Evolutionary conservation across 2,113 vertebrate species (phyloP).

Genomic region (Pampusana beccarii): DNA sequence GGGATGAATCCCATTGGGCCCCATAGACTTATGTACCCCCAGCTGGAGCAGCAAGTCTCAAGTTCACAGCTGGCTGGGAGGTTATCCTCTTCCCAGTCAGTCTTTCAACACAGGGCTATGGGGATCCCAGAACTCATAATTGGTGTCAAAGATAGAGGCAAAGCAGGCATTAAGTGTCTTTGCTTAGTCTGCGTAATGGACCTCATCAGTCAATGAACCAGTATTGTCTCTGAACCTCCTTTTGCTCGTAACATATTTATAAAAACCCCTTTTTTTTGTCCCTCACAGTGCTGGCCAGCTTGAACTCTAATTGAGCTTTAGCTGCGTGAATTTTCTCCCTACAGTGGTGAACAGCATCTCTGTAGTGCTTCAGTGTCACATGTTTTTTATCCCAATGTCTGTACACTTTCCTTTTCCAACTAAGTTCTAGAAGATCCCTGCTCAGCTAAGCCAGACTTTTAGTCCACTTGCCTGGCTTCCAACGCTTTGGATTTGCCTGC

Average conservation of each 20-base stretch:
- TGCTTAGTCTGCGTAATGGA: accelerated
- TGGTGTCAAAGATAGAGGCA: accelerated
- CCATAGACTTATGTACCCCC: background rate
- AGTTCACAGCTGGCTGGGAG: background rate
- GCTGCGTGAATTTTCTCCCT: background rate
- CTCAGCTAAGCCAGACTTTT: background rate
- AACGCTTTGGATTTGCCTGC: background rate
- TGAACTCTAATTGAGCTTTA: background rate
- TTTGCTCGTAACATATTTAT: background rate
- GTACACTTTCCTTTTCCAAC: background rate
- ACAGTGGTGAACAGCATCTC: accelerated
- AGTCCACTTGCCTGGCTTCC: background rate
- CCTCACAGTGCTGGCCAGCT: background rate
- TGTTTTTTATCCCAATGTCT: background rate
- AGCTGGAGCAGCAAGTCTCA: background rate
- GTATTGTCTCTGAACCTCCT: background rate
- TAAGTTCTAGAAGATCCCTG: background rate
- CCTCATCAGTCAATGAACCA: background rate
- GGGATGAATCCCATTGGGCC: background rate
- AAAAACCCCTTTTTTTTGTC: background rate
- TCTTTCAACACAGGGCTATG: background rate
- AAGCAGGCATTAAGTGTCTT: background rate
- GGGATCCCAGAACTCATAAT: background rate
- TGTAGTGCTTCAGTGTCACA: background rate
- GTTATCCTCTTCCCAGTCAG: background rate